Evolutionary conservation across 2,113 vertebrate species (phyloP).

Genomic region (Plectropomus leopardus): DNA sequence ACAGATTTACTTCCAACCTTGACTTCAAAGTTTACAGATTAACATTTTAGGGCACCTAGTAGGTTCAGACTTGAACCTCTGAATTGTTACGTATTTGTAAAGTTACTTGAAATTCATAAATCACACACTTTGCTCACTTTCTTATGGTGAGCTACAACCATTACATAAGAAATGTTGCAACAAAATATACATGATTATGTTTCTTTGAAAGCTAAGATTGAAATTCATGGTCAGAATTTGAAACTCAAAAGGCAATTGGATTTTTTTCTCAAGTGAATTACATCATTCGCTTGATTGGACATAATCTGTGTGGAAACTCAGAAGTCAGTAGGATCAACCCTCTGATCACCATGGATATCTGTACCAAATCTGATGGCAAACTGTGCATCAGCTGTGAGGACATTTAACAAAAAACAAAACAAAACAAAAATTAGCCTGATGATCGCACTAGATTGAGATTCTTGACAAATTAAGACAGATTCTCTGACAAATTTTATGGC

Average conservation of each 20-base stretch:
- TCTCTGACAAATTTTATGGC: too few species aligned
- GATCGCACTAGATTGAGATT: neutral
- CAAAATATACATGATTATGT: neutral
- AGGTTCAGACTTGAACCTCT: conserved; percentile 59
- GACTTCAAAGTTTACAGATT: conserved; percentile 83
- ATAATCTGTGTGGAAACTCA: neutral
- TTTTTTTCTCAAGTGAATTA: neutral
- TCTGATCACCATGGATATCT: neutral
- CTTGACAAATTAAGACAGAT: neutral
- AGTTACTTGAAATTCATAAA: conserved; percentile 32
- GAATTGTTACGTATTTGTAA: conserved; percentile 39
- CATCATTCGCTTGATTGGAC: neutral
- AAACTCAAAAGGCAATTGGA: neutral
- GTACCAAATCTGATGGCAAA: neutral
- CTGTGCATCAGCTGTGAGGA: neutral
- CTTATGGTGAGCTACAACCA: neutral
- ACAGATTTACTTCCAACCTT: conserved; percentile 75
- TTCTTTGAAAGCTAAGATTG: neutral
- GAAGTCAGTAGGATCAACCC: neutral
- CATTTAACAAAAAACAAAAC: neutral
- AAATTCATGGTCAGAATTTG: neutral
- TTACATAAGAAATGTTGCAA: neutral
- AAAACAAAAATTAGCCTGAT: neutral
- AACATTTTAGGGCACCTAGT: conserved; percentile 75
- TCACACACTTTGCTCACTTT: neutral